phyloP scores from a whole-genome alignment of 2,888 invertebrate genomes.

The Argyra leucocephala region DNA sequence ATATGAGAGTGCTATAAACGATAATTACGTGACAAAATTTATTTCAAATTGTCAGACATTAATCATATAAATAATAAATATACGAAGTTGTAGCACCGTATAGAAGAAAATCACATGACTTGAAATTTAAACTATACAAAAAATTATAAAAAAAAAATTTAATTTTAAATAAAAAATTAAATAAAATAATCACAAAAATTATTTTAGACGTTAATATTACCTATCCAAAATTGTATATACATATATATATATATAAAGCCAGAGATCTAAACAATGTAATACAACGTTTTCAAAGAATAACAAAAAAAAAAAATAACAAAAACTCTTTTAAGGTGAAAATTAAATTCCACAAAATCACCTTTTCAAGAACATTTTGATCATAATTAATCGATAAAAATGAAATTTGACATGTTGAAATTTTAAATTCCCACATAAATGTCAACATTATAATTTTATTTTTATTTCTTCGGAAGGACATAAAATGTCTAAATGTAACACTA shows the following conservation, averaged over 20 bases:
- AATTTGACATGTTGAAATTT: not conserved
- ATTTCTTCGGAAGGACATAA: no score
- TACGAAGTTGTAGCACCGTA: not conserved
- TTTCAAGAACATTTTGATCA: no score
- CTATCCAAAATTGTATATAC: no score
- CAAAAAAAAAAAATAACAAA: not conserved
- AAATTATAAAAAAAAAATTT: no score
- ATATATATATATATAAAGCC: no score
- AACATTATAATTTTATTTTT: not conserved
- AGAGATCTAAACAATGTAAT: no score
- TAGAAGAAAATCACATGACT: not conserved
- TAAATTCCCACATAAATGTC: not conserved
- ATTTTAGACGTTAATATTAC: no score
- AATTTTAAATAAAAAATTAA: no score
- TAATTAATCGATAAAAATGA: not conserved
- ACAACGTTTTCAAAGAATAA: no score
- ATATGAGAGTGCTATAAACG: not conserved
- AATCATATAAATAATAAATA: not conserved
- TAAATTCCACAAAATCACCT: slow-evolving; percentile 1
- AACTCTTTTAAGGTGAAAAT: not conserved
- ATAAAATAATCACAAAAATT: no score
- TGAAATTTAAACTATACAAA: not conserved
- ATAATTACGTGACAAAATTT: slow-evolving; percentile 6
- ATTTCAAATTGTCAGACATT: slow-evolving; percentile 6
- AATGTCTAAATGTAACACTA: no score